Percentiles rank a stretch among this genome's conserved stretches.
These are phyloP conservation scores for Cebus imitator DNA, from an alignment of 2,113 vertebrate species.

Conservation along the genomic window DNA sequence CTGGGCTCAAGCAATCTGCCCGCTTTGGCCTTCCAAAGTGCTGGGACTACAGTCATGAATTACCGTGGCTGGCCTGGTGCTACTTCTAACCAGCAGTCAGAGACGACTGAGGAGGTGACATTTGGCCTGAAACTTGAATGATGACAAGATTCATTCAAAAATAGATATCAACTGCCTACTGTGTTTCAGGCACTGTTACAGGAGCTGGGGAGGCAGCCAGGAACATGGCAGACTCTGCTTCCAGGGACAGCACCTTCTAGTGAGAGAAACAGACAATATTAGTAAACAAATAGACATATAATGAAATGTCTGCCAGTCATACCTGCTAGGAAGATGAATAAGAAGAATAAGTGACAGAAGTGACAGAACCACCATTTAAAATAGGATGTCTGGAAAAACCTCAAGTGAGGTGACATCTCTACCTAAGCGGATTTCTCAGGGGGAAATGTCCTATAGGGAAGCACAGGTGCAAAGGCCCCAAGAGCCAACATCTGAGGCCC, in stretches of 20 bases:
- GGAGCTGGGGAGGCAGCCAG: not conserved
- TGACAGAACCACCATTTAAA: not conserved
- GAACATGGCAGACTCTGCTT: not conserved
- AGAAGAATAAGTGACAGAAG: not conserved
- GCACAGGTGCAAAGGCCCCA: not conserved
- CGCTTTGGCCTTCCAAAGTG: too few species aligned
- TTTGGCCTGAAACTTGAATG: not conserved
- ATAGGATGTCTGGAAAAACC: not conserved
- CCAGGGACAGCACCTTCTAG: not conserved
- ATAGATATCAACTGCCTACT: not conserved
- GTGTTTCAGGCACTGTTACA: not conserved
- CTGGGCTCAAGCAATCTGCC: too few species aligned
- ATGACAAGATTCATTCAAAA: not conserved
- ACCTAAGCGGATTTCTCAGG: not conserved
- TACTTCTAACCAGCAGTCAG: not conserved
- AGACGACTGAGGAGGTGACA: not conserved
- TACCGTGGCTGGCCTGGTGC: not conserved
- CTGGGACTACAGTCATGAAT: too few species aligned
- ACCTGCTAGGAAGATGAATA: constrained; percentile 6
- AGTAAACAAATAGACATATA: not conserved
- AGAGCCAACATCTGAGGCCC: not conserved
- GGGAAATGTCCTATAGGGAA: not conserved
- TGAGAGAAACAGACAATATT: not conserved
- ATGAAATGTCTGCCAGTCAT: not conserved
- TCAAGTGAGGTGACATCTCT: not conserved